Evolutionary conservation across 2,797 vertebrate genomes (phyloP), one percentile per base, ranked within the genome.

Genomic region (Chiroxiphia lanceolata): DNA sequence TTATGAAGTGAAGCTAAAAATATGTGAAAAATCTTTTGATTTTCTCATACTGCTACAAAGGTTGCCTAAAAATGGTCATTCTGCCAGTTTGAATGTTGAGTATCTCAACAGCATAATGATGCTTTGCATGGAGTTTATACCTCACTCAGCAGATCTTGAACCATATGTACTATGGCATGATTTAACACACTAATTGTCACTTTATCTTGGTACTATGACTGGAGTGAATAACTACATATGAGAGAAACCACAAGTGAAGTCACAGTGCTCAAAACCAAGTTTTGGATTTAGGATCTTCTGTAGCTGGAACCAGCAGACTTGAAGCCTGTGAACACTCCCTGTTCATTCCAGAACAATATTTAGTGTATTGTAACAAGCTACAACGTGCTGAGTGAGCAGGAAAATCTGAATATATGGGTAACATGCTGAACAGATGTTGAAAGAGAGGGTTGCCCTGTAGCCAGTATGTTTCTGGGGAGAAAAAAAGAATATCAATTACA

Each of bases 331-430:
- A 94, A 84, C 9, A 3, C 8, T 12, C 12, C 4, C 36, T 1
- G 2, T 33, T 88, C 19, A 40, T 31, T 90, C 15, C 42, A 90
- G 51, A 76, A 68, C 31, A 93, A 71, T 65, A 65, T 88, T 88
- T 86, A 75, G 8, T 69, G 47, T 44, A 69, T 42, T 78, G 4
- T 78, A 87, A 94, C 79, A 59, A 90, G 59, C 18, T 89, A 56
- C 83, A 96, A 87, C 34, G 74, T 94, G 85, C 71, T 87, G 72
- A 95, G 26, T 83, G 87, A 89, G 34, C 65, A 93, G 69, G 51
- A 92, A 94, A 94, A 90, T 72, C 48, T 81, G 76, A 88, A 71
- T 88, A 61, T 68, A 87, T 82, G 71, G 90, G 25, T 69, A 83
- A 87, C 70, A 84, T 27, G 56, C 29, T 53, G 60, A 92, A 81